Evolutionary conservation across 1,140 invertebrate genomes (phyloP).

Genomic region (Calephelis virginiensis): DNA sequence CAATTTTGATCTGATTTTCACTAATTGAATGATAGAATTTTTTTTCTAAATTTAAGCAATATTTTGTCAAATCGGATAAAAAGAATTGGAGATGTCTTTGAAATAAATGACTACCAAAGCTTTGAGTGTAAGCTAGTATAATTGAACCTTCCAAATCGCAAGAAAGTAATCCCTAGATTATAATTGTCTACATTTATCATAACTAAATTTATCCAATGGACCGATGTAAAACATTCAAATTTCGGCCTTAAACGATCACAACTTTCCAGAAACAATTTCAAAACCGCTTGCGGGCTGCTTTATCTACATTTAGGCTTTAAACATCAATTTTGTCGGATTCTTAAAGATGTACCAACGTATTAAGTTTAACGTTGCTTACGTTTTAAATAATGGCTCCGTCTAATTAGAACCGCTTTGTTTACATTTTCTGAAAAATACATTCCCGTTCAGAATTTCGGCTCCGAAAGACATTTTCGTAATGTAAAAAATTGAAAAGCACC

Average conservation of each 20-base stretch:
- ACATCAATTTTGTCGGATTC: constrained; percentile 14
- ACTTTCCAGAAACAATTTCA: constrained; percentile 2
- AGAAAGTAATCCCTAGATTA: background rate
- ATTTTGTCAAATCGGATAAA: no score
- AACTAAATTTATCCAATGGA: background rate
- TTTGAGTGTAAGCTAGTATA: no score
- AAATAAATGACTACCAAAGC: no score
- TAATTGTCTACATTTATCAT: background rate
- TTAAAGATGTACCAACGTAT: constrained; percentile 9
- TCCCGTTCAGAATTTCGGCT: no score
- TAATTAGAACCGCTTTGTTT: background rate
- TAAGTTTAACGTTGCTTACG: background rate
- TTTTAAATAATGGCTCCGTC: background rate
- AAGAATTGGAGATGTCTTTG: no score
- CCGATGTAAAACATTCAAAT: background rate
- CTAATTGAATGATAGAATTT: no score
- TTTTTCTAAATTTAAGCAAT: no score
- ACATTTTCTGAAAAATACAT: no score
- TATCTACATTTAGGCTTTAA: constrained; percentile 9
- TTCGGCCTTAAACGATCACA: background rate
- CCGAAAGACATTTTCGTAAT: no score
- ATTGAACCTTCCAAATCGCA: background rate
- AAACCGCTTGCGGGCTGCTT: background rate
- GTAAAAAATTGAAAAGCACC: no score
- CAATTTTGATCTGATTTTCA: no score